Percentiles rank a stretch among this genome's conserved stretches.
Evolutionary conservation across 2,113 vertebrate species (phyloP).

Genomic region (Trogon melanurus): DNA sequence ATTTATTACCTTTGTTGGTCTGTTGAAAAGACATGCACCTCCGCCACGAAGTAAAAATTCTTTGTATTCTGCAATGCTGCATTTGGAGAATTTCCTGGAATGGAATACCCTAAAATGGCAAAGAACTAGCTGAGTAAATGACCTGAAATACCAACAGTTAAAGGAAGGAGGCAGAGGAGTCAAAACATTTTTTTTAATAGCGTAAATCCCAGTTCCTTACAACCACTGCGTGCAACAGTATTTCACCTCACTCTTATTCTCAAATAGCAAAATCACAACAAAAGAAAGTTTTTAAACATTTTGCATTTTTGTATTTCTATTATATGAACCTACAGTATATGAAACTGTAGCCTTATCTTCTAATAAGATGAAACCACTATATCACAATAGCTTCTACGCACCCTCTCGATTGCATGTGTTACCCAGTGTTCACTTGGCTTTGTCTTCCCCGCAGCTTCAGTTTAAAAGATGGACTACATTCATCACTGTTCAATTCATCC

Average conservation of each 20-base stretch:
- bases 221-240: neutral
- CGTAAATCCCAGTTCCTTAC: constrained; percentile 55
- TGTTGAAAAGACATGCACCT: constrained; percentile 96
- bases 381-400: neutral
- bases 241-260: neutral
- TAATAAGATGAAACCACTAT: neutral
- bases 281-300: constrained; percentile 5
- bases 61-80: constrained; percentile 94
- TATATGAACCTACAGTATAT: neutral
- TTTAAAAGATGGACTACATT: neutral
- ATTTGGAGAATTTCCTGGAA: constrained; percentile 94
- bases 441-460: neutral
- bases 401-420: neutral
- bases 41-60: constrained; percentile 94
- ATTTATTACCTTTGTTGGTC: constrained; percentile 88
- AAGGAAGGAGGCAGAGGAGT: neutral
- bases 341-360: neutral
- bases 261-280: constrained; percentile 7
- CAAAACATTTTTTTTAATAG: neutral
- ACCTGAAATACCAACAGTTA: constrained; percentile 3
- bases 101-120: constrained; percentile 86
- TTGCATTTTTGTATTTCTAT: neutral
- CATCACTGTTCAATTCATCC: neutral
- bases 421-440: neutral
- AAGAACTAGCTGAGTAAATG: constrained; percentile 34